phyloP scores from a whole-genome alignment of 1,140 invertebrate species.

The Macrocentrus cingulum region DNA sequence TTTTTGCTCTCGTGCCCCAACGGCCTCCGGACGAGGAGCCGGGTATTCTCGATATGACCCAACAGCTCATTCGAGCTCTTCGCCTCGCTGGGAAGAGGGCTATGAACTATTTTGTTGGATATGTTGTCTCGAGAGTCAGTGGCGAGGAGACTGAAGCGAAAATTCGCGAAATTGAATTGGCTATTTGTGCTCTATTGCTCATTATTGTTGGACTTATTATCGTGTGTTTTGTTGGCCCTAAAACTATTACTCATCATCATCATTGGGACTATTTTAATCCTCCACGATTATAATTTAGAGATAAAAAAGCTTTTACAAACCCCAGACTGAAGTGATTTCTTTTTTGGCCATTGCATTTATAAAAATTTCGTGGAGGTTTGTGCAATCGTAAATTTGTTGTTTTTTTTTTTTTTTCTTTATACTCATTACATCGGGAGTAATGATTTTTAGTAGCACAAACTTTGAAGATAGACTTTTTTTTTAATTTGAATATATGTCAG shows the following conservation, averaged over 20 bases:
- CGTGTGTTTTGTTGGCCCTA: constrained; percentile 68
- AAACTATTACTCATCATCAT: constrained; percentile 74
- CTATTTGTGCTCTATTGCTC: constrained; percentile 73
- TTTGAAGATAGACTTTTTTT: too few species aligned
- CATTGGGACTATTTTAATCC: constrained; percentile 85
- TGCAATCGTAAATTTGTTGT: background rate
- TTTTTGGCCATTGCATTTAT: background rate
- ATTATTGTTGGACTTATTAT: constrained; percentile 72
- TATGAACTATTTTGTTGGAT: constrained; percentile 67
- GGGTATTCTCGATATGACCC: constrained; percentile 61
- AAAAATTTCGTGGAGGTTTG: background rate
- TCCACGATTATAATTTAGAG: constrained; percentile 53
- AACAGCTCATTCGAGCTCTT: constrained; percentile 68
- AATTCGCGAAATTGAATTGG: constrained; percentile 69
- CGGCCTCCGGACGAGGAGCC: constrained; percentile 34
- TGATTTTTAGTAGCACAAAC: too few species aligned
- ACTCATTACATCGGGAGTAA: too few species aligned
- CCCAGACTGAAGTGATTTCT: background rate
- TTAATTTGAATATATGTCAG: too few species aligned
- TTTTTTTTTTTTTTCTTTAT: too few species aligned
- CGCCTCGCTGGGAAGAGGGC: constrained; percentile 65
- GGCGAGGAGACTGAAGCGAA: constrained; percentile 62
- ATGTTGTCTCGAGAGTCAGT: constrained; percentile 62
- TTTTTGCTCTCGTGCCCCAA: constrained; percentile 33
- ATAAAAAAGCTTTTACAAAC: constrained; percentile 21